phyloP scores from a whole-genome alignment of 2,113 vertebrate species.

The Sorex fumeus region DNA sequence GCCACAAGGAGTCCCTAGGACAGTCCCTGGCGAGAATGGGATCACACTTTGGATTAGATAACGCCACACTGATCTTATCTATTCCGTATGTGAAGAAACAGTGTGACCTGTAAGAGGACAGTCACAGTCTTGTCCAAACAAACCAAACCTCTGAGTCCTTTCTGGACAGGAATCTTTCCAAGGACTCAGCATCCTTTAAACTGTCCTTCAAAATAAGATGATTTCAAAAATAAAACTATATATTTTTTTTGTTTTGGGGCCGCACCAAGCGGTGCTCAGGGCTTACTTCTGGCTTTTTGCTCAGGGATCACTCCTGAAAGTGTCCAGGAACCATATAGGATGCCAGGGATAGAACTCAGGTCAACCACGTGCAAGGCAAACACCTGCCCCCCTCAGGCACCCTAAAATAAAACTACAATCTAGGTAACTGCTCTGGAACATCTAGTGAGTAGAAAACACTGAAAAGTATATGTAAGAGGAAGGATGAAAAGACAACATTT shows the following conservation, averaged over 20 bases:
- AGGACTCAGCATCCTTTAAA: slow-evolving; percentile 10
- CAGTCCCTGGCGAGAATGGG: not conserved
- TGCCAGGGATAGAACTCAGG: too few relatives aligned
- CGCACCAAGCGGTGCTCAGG: too few relatives aligned
- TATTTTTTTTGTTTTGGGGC: too few relatives aligned
- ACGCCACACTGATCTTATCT: not conserved
- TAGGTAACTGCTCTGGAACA: not conserved
- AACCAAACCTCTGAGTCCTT: not conserved
- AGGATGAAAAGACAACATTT: slow-evolving; percentile 51
- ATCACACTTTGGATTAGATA: not conserved
- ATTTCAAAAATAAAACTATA: slow-evolving; percentile 18
- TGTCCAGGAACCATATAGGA: too few relatives aligned
- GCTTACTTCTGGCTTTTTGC: too few relatives aligned
- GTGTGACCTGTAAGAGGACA: not conserved
- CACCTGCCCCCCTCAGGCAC: too few relatives aligned
- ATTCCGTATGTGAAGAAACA: not conserved
- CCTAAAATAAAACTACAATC: slow-evolving; percentile 34
- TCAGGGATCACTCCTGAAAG: too few relatives aligned
- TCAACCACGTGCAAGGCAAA: too few relatives aligned
- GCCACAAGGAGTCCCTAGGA: not conserved
- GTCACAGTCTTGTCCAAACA: not conserved
- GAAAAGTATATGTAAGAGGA: slow-evolving; percentile 9
- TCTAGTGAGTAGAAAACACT: not conserved
- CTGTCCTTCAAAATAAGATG: not conserved
- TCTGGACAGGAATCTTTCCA: slow-evolving; percentile 9